A percentile compares a stretch with the other conserved stretches of the same genome.
Conservation (phyloP, 2,888 invertebrate genomes). For the Coleophora flavipennella region DNA sequence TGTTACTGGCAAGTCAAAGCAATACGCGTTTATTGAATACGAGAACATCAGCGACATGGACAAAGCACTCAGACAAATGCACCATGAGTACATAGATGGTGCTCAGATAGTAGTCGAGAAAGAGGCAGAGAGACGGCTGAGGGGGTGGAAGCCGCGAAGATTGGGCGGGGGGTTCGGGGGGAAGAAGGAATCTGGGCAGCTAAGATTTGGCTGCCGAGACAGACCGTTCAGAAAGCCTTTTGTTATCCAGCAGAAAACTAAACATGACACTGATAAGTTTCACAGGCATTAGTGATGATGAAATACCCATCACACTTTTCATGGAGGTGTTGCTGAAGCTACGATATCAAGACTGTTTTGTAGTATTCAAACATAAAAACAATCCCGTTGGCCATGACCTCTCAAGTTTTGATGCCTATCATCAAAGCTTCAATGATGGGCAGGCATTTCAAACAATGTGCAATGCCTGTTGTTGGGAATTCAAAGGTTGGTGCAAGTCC, state of each 20-base stretch:
- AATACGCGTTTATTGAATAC: constrained; percentile 91
- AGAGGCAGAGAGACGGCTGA: constrained; percentile 79
- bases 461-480: constrained; percentile 40
- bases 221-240: constrained; percentile 82
- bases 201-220: constrained; percentile 87
- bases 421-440: constrained; percentile 14
- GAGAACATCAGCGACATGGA: constrained; percentile 73
- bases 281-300: too few relatives aligned
- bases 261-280: background rate
- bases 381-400: constrained; percentile 33
- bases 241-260: constrained; percentile 14
- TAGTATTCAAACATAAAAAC: background rate
- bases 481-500: constrained; percentile 48
- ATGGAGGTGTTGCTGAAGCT: too few relatives aligned
- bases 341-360: background rate
- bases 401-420: constrained; percentile 10
- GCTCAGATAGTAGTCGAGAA: constrained; percentile 79
- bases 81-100: constrained; percentile 77
- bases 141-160: constrained; percentile 88
- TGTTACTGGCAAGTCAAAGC: constrained; percentile 86
- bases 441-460: constrained; percentile 36
- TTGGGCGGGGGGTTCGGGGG: constrained; percentile 93
- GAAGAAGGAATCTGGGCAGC: constrained; percentile 87
- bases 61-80: constrained; percentile 73
- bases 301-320: background rate